phyloP scores from a whole-genome alignment of 2,797 vertebrate species.

The Silurus aristotelis region DNA sequence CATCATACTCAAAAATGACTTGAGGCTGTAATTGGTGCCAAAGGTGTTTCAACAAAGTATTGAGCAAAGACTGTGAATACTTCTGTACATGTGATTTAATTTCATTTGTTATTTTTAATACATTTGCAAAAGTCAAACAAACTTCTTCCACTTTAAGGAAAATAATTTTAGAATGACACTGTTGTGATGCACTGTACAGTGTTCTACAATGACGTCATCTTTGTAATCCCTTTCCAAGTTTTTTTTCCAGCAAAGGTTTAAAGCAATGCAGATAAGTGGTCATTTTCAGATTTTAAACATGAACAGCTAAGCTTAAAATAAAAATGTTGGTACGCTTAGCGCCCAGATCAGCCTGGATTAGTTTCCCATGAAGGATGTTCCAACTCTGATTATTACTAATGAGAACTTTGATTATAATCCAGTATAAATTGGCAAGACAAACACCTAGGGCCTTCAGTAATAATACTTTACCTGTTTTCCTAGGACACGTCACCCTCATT shows the following conservation, averaged over 20 bases:
- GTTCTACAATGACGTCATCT: background rate
- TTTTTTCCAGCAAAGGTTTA: background rate
- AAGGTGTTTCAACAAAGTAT: too few relatives aligned
- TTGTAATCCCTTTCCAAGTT: background rate
- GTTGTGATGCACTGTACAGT: too few relatives aligned
- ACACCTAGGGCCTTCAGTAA: background rate
- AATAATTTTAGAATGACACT: too few relatives aligned
- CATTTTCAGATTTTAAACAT: background rate
- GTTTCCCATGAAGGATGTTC: background rate
- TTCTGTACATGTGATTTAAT: too few relatives aligned
- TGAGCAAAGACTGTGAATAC: too few relatives aligned
- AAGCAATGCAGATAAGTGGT: background rate
- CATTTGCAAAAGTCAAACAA: too few relatives aligned
- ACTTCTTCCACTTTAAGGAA: too few relatives aligned
- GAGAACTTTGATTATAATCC: conserved; percentile 3
- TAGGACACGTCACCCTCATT: conserved; percentile 91
- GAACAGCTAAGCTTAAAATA: too few relatives aligned
- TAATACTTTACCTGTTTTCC: conserved; percentile 83
- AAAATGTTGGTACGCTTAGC: too few relatives aligned
- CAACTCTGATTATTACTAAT: background rate
- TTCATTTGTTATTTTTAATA: too few relatives aligned
- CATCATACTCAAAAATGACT: too few relatives aligned
- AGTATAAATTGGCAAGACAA: background rate
- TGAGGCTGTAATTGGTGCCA: too few relatives aligned
- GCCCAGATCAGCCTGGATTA: background rate